These are phyloP conservation scores for Leiothrix lutea DNA, from an alignment of 2,113 vertebrate genomes.

Conservation along the genomic window DNA sequence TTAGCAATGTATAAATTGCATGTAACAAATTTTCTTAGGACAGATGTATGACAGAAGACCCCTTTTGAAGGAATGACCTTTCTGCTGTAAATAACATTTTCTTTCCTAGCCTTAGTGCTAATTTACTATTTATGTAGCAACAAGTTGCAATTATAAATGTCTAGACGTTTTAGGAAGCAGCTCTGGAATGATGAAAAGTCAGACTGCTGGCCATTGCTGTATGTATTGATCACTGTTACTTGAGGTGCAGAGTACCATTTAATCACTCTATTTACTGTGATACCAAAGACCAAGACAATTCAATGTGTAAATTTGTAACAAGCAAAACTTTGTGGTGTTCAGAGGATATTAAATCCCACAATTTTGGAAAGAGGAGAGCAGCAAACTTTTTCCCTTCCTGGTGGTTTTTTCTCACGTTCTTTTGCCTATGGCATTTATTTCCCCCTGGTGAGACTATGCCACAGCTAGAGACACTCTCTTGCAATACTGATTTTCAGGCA, in stretches of 20 bases:
- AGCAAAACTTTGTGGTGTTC: background rate
- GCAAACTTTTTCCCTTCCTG: background rate
- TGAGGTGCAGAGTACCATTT: background rate
- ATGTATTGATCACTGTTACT: background rate
- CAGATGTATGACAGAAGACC: background rate
- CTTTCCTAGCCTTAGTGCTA: background rate
- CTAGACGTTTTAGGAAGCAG: background rate
- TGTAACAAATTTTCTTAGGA: background rate
- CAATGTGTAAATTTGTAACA: background rate
- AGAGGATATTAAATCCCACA: background rate
- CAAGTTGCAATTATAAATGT: conserved; percentile 3
- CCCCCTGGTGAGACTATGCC: background rate
- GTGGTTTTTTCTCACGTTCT: background rate
- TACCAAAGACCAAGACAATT: background rate
- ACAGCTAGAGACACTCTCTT: background rate
- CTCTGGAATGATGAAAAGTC: background rate
- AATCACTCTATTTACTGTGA: background rate
- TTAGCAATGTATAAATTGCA: background rate
- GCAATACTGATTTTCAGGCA: background rate
- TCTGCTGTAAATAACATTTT: conserved; percentile 11
- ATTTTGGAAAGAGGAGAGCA: background rate
- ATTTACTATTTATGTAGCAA: background rate
- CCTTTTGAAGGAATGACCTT: conserved; percentile 12
- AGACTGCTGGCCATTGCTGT: background rate
- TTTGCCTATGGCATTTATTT: background rate